These are phyloP conservation scores for Agelastica alni DNA, from an alignment of 2,888 invertebrate genomes.

Conservation along the genomic window DNA sequence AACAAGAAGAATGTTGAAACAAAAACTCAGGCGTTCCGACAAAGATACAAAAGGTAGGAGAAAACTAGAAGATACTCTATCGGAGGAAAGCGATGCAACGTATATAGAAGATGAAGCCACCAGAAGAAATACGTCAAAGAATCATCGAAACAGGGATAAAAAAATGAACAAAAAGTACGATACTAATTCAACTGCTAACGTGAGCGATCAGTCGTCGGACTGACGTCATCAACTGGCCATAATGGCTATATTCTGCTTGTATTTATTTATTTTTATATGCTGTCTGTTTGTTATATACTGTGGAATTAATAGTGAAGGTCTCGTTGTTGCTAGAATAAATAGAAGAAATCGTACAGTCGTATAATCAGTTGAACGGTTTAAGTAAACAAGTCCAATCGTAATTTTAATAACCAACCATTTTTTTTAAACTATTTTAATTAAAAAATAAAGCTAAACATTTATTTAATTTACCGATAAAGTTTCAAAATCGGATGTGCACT, in stretches of 20 bases:
- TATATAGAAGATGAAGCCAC: constrained; percentile 28
- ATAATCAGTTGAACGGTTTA: too few relatives aligned
- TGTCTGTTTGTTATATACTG: constrained; percentile 63
- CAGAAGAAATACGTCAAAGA: constrained; percentile 5
- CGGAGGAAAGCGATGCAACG: constrained; percentile 46
- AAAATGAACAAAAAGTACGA: constrained; percentile 41
- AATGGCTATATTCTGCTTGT: constrained; percentile 62
- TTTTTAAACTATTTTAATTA: too few relatives aligned
- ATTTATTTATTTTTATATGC: constrained; percentile 60
- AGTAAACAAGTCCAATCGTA: too few relatives aligned
- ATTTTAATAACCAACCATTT: too few relatives aligned
- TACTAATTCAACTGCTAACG: constrained; percentile 41
- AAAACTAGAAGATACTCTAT: constrained; percentile 42
- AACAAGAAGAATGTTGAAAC: constrained; percentile 44
- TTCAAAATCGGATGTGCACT: constrained; percentile 11
- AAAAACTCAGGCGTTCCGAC: constrained; percentile 50
- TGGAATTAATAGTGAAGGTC: constrained; percentile 60
- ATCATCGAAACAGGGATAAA: constrained; percentile 10
- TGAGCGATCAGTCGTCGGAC: constrained; percentile 52
- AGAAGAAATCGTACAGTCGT: constrained; percentile 41
- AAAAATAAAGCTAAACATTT: too few relatives aligned
- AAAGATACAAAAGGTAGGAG: constrained; percentile 41
- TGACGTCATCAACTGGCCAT: constrained; percentile 65
- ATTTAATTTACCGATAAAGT: neutral
- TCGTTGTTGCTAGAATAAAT: constrained; percentile 57